Percentiles rank a stretch among this genome's conserved stretches.
Conservation (phyloP, 2,113 vertebrate species). For the Triplophysa rosa region DNA sequence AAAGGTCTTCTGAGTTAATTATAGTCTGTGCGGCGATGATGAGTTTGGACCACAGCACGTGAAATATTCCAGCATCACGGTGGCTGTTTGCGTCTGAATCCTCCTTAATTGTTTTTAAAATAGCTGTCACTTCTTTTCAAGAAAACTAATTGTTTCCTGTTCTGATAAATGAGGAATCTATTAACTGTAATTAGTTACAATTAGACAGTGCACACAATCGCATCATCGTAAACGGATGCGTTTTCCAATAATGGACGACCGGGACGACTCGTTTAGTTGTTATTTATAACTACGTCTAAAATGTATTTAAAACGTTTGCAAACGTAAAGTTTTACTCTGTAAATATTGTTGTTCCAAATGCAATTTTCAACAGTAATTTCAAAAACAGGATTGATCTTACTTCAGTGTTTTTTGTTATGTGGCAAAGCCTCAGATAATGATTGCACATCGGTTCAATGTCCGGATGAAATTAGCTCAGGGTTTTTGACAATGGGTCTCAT, state of each 20-base stretch:
- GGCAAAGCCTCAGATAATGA: conserved; percentile 21
- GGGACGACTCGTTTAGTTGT: neutral
- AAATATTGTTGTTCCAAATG: conserved; percentile 9
- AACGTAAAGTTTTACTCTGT: neutral
- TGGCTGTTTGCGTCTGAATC: neutral
- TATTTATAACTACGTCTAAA: neutral
- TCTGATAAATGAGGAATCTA: conserved; percentile 15
- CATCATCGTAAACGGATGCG: neutral
- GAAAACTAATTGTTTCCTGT: neutral
- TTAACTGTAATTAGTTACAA: conserved; percentile 30
- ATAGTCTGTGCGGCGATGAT: conserved; percentile 23
- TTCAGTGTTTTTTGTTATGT: conserved; percentile 12
- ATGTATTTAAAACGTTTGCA: neutral
- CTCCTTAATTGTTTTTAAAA: neutral
- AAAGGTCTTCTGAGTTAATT: conserved; percentile 28
- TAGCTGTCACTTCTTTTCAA: neutral
- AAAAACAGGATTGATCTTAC: conserved; percentile 17
- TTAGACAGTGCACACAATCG: conserved; percentile 8
- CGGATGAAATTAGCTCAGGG: conserved; percentile 20
- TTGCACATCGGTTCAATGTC: conserved; percentile 23
- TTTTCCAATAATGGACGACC: conserved; percentile 4
- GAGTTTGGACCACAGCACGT: neutral
- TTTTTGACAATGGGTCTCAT: neutral
- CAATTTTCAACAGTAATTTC: neutral
- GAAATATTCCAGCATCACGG: neutral